Percentiles rank a stretch among this genome's conserved stretches.
phyloP scores from a whole-genome alignment of 2,113 vertebrate genomes.

The Hypocryptadius cinnamomeus region DNA sequence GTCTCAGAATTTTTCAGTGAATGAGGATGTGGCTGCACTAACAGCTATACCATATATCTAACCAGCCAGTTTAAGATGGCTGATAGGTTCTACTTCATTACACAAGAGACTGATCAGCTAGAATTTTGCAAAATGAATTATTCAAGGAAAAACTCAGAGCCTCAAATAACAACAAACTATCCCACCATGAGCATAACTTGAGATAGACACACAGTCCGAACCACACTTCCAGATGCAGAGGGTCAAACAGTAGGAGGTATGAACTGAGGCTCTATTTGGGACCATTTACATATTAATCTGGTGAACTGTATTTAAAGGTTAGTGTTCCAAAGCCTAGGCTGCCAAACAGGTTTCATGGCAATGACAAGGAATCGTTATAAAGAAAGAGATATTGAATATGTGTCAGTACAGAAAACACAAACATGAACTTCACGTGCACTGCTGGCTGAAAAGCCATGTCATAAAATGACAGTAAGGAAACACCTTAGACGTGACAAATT shows the following conservation, averaged over 20 bases:
- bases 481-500: background rate
- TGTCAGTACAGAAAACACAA: background rate
- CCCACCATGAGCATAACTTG: background rate
- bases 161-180: background rate
- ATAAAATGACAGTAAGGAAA: background rate
- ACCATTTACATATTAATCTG: background rate
- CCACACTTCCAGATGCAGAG: background rate
- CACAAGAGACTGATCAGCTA: constrained; percentile 12
- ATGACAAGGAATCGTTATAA: background rate
- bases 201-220: background rate
- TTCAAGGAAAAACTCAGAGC: background rate
- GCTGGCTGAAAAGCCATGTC: background rate
- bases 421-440: background rate
- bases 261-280: background rate
- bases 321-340: background rate
- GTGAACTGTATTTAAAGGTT: background rate
- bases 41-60: background rate
- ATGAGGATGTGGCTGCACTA: background rate
- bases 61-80: constrained; percentile 19
- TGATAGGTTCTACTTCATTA: constrained; percentile 50
- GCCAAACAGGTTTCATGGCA: background rate
- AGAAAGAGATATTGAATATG: background rate
- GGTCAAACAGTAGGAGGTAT: background rate
- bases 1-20: constrained; percentile 10
- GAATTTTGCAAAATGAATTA: constrained; percentile 35